phyloP scores from a whole-genome alignment of 1,140 invertebrate genomes.

The Meteorus sp. region DNA sequence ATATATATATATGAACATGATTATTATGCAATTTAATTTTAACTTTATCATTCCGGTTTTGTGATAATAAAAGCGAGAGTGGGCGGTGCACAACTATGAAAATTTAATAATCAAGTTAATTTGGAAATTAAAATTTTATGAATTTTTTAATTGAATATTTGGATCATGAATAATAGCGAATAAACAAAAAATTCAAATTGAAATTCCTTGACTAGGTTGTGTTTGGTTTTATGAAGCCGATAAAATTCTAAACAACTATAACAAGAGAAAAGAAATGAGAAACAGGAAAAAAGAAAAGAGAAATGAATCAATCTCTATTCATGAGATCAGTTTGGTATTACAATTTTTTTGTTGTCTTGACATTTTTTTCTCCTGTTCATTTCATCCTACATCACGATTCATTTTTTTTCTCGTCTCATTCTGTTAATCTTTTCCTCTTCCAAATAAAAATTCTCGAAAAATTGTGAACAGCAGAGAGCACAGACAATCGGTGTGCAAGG shows the following conservation, averaged over 20 bases:
- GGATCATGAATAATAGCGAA: too few species aligned
- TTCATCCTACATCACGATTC: not conserved
- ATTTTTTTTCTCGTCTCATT: too few species aligned
- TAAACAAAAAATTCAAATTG: too few species aligned
- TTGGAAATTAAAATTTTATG: too few species aligned
- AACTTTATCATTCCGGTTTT: constrained; percentile 47
- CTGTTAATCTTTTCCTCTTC: not conserved
- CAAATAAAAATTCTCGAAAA: not conserved
- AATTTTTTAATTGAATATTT: not conserved
- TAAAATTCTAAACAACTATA: too few species aligned
- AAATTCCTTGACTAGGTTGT: too few species aligned
- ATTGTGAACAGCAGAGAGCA: not conserved
- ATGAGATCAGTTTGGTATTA: too few species aligned
- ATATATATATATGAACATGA: constrained; percentile 34
- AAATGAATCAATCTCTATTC: too few species aligned
- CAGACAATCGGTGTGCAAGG: constrained; percentile 16
- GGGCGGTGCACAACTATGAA: constrained; percentile 31
- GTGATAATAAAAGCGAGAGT: constrained; percentile 49
- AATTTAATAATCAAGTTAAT: too few species aligned
- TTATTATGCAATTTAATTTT: constrained; percentile 54
- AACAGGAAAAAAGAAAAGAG: too few species aligned
- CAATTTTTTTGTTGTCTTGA: not conserved
- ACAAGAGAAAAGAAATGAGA: too few species aligned
- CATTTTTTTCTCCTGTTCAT: not conserved
- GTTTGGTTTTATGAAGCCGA: too few species aligned